Evolutionary conservation across 2,797 vertebrate species (phyloP), one percentile per base, ranked within the genome.

Genomic region (Holocentrus rufus): DNA sequence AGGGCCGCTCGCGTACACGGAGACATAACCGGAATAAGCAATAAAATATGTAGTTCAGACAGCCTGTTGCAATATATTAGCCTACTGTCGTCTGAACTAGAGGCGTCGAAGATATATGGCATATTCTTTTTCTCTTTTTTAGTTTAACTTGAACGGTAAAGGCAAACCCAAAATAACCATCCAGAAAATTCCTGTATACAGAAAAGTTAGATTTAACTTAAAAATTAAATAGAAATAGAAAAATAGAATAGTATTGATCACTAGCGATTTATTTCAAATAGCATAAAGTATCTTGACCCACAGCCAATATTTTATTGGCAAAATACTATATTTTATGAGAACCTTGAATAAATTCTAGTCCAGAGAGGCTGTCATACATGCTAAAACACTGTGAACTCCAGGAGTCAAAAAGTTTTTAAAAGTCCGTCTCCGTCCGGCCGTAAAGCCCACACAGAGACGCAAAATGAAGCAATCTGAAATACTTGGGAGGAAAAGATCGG

Each of bases 241-340:
- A 39, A 44, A 44, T 44, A 44, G 39, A 44, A 44, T 44, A 44
- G 50, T 54, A 50, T 5, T 47, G 27, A 85, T 82, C 72, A 75
- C 30, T 60, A 61, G 52, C 69, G 73, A 74, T 87, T 86, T 82
- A 87, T 87, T 86, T 80, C 46, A 76, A 65, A 76, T 49, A 58
- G 62, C 71, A 72, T 53, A 69, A 53, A 13, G 64, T 67, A 60
- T 74, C 59, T 57, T 77, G 46, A 66, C 56, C 52, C 42, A 73
- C 1, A 65, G 50, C 50, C 31, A 73, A 64, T 49, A 52, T 47
- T 25, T 36, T 64, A 59, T 60, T 22, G 25, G 56, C 67, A 76
- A 54, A 82, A 69, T 69, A 71, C 63, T 34, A 31, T 53, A 31
- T 67, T 76, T 77, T 56, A 65, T 57, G 66, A 76, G 17, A 36